Evolutionary conservation across 2,113 vertebrate genomes (phyloP), one percentile per base, ranked within the genome.

Genomic region (Arvicanthis niloticus): DNA sequence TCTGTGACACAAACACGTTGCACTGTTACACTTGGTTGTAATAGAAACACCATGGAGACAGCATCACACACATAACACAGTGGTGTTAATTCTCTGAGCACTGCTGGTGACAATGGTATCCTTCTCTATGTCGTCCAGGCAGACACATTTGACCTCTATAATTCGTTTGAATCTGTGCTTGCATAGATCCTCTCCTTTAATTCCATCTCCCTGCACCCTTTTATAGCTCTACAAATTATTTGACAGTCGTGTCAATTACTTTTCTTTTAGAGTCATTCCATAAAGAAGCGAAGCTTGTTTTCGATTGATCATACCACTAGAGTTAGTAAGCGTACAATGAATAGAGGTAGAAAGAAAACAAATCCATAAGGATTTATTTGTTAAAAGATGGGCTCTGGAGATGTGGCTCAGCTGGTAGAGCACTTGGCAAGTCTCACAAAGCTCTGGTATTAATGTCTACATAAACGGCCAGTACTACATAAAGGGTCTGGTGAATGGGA

Each of bases 201-300:
- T 58, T 89, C 7, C 19, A 51, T 42, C 12, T 67, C 51, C 76
- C 88, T 13, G 24, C 1, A 31, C 73, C 73, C n/a, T 29, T 70
- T 58, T 75, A 51, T 5, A 29, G 13, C 9, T 48, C 29, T 45
- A 16, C 3, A 15, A 17, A 53, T 86, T 58, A 76, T 77, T 78
- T 81, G 40, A 21, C 13, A 78, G 2, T 9, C 10, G 0, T n/a
- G 40, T 1, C 1, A 17, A 88, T 31, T 42, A 31, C 24, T 81
- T 94, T 89, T 77, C 16, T 80, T 95, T 95, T 40, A 40, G 51
- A 73, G 51, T 7, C 68, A 88, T 81, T 88, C 62, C 68, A 70
- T 3, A 76, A 65, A 62, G 29, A 91, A 89, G 40, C 19, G 77
- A 95, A 84, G 3, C 8, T 51, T 22, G 12, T 31, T 56, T 68